Base-by-base conservation (phyloP, 2,113 vertebrate species). In the Serilophus lunatus region DNA sequence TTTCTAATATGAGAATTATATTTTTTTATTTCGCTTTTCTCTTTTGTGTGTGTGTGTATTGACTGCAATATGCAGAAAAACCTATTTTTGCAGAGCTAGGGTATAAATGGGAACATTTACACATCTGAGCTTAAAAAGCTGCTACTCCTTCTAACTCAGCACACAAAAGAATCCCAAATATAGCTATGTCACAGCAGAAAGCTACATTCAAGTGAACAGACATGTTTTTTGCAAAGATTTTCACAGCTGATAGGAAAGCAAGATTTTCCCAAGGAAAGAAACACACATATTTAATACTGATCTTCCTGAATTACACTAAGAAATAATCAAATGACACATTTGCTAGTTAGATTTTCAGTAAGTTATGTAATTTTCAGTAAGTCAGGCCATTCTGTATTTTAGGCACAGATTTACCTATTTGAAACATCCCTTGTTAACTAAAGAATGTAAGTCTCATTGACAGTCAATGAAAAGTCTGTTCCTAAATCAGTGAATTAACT, bases 1-100 rank as follows among this genome's bases (percentile, higher is more conserved):
- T 82, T 94, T 94, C 94, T 89, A 92, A 95, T 83, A 93, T 53
- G 64, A 92, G 96, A 96, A 95, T 95, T 90, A 82, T 79, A 66
- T 89, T 83, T 86, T 86, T 85, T 88, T 80, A 93, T 86, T 97
- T 94, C 3, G 1, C 57, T 76, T 93, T 86, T 93, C 82, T 89
- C 88, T 86, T 93, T 90, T 90, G 49, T 95, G 23, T n/a, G 64
- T n/a, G 64, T 47, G 38, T 82, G 56, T 95, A 89, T 92, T 65
- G 76, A 88, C 57, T 85, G 80, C 85, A 64, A 68, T 82, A 91
- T 69, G 69, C 94, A 88, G 47, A 1, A 89, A 86, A 82, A 1
- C 22, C 79, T 54, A 81, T 77, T 96, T 92, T 91, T 91, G 74
- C 63, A 79, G 61, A 80, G 57, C 59, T 56, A 74, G 70, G 29